Base-by-base conservation (phyloP, 2,113 vertebrate genomes). In the Ornithorhynchus anatinus region DNA sequence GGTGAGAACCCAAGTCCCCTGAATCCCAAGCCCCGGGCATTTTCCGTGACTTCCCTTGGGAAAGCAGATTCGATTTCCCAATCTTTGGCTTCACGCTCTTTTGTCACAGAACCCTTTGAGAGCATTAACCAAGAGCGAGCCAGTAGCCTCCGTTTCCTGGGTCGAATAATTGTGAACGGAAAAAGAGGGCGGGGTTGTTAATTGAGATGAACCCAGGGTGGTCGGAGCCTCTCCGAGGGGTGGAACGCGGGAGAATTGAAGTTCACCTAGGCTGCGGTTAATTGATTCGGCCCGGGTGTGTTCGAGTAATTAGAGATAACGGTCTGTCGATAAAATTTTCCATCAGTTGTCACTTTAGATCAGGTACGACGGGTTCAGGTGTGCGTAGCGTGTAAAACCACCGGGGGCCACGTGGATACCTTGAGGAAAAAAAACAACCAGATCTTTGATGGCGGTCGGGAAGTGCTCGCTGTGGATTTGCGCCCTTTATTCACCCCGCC, bases 271-370 rank as follows among this genome's bases (percentile, higher is more conserved):
- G 5, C 59, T 45, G 51, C 50, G 39, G 20, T 70, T 83, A 81
- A 81, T 84, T 85, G 83, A 79, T 81, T 79, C 17, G 32, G 23
- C 16, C 59, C 77, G 59, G 39, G 54, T 47, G n/a, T 72, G 22
- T 51, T 42, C n/a, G 32, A 67, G 59, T 72, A 87, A 84, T 72
- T 85, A 72, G 66, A 47, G 71, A 75, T 63, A 77, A 60, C 56
- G 70, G 32, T 54, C 57, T 79, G 63, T 58, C 79, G 75, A 78
- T 78, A 59, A 36, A 64, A 60, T 77, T 81, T 76, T 61, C 59
- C 62, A 39, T 50, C 31, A 54, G 32, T 19, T 75, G 48, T 81
- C 72, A 77, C 38, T 63, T 75, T 61, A 56, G 75, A 51, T 81
- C 31, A 54, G 25, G 59, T 69, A 59, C 6, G 59, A 32, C 37